Conservation (phyloP, 2,113 vertebrate genomes). For the Carassius gibelio region DNA sequence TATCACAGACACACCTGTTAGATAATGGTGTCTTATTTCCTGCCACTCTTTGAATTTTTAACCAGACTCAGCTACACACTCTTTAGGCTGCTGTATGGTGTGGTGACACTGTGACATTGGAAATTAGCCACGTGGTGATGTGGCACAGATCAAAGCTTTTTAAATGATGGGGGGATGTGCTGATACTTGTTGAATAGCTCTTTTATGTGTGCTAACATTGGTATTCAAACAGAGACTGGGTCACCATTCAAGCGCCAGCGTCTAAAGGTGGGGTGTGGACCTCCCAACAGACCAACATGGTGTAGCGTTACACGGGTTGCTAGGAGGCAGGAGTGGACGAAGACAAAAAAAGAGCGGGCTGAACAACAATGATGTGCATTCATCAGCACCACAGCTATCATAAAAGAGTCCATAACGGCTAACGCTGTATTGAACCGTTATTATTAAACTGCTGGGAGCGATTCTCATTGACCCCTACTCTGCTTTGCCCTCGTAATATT, state of each 20-base stretch:
- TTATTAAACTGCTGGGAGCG: conserved; percentile 39
- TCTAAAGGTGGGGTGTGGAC: conserved; percentile 56
- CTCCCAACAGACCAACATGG: conserved; percentile 50
- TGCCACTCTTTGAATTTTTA: conserved; percentile 53
- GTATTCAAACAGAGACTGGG: conserved; percentile 56
- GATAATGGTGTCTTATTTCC: conserved; percentile 50
- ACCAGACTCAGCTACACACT: conserved; percentile 22
- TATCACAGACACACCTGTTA: conserved; percentile 30
- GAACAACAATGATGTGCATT: conserved; percentile 39
- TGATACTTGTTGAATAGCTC: conserved; percentile 56
- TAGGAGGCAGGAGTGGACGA: conserved; percentile 50
- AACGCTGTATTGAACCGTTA: conserved; percentile 37
- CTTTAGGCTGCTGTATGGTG: background rate
- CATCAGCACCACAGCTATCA: conserved; percentile 4
- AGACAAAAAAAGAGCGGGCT: conserved; percentile 36
- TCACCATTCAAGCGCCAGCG: conserved; percentile 50
- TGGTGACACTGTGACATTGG: conserved; percentile 48
- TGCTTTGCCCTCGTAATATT: conserved; percentile 34
- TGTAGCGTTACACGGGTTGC: conserved; percentile 58
- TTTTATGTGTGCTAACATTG: conserved; percentile 59
- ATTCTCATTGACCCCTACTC: conserved; percentile 39
- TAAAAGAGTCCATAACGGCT: conserved; percentile 29
- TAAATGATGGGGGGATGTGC: conserved; percentile 53
- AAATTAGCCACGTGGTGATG: conserved; percentile 33
- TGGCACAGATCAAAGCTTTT: conserved; percentile 56